Base-by-base conservation (phyloP, 2,113 vertebrate species). In the Perca fluviatilis region DNA sequence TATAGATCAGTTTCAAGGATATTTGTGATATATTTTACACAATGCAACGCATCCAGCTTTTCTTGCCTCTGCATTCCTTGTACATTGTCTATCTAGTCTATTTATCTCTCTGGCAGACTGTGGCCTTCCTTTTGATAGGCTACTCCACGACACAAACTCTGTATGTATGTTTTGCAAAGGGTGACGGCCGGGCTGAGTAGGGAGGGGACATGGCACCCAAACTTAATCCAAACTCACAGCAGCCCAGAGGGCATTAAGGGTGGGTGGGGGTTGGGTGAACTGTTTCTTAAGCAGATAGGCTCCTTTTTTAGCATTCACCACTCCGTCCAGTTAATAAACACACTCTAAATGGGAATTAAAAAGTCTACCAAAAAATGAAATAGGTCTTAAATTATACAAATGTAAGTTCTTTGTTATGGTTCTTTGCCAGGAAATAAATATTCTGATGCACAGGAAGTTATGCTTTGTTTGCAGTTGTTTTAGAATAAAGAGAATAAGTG, bases 191-290 rank as follows among this genome's bases (percentile, higher is more conserved):
- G 62, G 63, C 73, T 81, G 16, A 19, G 72, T 43, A 77, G 87
- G 88, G 91, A 89, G 87, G 89, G 82, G 83, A 90, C 81, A 78
- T 49, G 69, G 88, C 92, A 91, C 87, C 91, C 91, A 93, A 93
- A 93, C 93, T 93, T 93, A 94, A 93, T 94, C 92, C 92, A 92
- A 92, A 94, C 89, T 91, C 92, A 91, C 91, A 92, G 92, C 90
- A 91, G 88, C 89, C 91, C 88, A 89, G 87, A 93, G 90, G 87
- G 92, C 90, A 90, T 87, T 91, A 88, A 81, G 88, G 78, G 84
- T 86, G 86, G 86, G 87, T 92, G 92, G 92, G 92, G 92, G 91
- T 91, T 90, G 92, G 92, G 86, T 84, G 77, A 66, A 74, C 77
- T 53, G 62, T 68, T 92, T 89, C 84, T 82, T 65, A 88, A 91